These are phyloP conservation scores for Sarcoramphus papa DNA, from an alignment of 2,797 vertebrate genomes.

Conservation along the genomic window DNA sequence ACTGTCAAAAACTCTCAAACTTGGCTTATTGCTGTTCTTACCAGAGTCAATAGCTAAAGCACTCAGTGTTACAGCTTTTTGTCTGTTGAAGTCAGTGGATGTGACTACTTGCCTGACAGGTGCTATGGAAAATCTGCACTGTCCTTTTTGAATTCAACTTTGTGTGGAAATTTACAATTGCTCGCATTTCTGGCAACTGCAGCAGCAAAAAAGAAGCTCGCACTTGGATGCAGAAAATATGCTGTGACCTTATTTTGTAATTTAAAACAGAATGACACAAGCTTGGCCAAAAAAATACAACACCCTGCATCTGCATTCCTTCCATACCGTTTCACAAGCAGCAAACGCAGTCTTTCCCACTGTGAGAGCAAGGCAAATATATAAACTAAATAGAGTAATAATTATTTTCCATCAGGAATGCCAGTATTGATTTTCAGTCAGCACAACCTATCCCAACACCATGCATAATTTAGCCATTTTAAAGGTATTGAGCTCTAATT, in stretches of 20 bases:
- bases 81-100: not conserved
- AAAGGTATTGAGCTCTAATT: not conserved
- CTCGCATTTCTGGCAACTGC: not conserved
- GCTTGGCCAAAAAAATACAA: not conserved
- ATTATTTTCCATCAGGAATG: not conserved
- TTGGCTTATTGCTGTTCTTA: not conserved
- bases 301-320: not conserved
- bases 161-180: not conserved
- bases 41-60: not conserved
- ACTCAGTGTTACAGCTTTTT: not conserved
- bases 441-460: not conserved
- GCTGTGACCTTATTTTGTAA: not conserved
- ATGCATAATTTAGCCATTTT: not conserved
- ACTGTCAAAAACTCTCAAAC: not conserved
- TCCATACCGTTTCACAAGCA: not conserved
- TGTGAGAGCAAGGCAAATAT: not conserved
- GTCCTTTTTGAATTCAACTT: not conserved
- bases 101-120: not conserved
- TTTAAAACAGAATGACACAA: not conserved
- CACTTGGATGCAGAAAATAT: not conserved
- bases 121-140: conserved; percentile 10
- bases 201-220: not conserved
- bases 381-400: not conserved
- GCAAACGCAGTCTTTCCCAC: not conserved
- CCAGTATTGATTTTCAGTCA: not conserved